A percentile compares a stretch with the other conserved stretches of the same genome.
These are phyloP conservation scores for Acanthis flammea DNA, from an alignment of 2,797 vertebrate species.

Conservation along the genomic window DNA sequence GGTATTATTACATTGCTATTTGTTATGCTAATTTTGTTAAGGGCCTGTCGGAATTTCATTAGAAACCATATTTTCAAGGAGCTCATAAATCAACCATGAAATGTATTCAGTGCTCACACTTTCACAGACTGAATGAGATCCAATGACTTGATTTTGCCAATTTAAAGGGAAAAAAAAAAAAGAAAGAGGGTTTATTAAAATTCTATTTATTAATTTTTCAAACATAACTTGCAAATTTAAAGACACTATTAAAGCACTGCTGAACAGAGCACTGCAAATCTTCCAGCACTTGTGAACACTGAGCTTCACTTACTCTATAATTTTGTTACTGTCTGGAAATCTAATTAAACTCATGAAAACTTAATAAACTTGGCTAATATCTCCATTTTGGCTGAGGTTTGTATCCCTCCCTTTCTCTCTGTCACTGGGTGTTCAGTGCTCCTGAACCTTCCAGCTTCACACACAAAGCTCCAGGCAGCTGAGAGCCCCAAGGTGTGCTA, in stretches of 20 bases:
- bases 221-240: neutral
- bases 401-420: neutral
- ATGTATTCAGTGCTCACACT: conserved; percentile 25
- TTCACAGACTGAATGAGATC: neutral
- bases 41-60: conserved; percentile 45
- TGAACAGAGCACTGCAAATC: neutral
- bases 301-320: neutral
- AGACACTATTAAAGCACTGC: neutral
- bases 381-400: neutral
- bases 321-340: neutral
- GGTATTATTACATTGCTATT: conserved; percentile 39
- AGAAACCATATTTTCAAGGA: conserved; percentile 50
- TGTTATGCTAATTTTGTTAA: conserved; percentile 62
- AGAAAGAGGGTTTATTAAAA: neutral
- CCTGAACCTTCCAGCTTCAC: neutral
- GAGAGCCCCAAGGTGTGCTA: accelerated
- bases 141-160: neutral
- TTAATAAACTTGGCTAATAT: neutral
- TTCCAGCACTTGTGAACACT: neutral
- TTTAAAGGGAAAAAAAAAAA: neutral
- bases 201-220: neutral
- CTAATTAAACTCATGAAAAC: neutral
- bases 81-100: conserved; percentile 54
- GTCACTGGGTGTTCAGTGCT: neutral
- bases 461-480: neutral